A percentile compares a stretch with the other conserved stretches of the same genome.
These are phyloP conservation scores for Halocaridina rubra DNA, from an alignment of 2,888 invertebrate species.

Conservation along the genomic window DNA sequence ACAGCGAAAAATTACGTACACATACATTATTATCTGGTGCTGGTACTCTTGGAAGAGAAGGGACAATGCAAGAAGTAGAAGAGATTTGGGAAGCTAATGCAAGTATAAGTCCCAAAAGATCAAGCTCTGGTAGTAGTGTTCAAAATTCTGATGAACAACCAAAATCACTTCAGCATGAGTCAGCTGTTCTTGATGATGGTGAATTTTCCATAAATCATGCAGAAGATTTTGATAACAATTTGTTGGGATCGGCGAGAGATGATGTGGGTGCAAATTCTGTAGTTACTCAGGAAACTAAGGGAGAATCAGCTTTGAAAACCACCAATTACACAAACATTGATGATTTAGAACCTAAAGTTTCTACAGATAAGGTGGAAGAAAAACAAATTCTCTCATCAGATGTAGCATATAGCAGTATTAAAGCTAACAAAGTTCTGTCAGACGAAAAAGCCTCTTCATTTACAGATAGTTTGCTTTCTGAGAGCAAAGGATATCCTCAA, in stretches of 20 bases:
- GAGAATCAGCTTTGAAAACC: neutral
- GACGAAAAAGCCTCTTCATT: neutral
- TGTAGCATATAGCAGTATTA: too few relatives aligned
- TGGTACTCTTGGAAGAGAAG: constrained; percentile 65
- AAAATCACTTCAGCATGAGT: neutral
- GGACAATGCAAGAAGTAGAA: constrained; percentile 65
- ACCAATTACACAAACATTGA: neutral
- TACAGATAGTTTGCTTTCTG: neutral
- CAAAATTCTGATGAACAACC: neutral
- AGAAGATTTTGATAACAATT: neutral
- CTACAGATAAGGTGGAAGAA: neutral
- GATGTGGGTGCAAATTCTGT: too few relatives aligned
- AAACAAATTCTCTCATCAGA: neutral
- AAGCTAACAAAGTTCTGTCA: neutral
- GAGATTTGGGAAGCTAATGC: constrained; percentile 66
- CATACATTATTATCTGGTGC: constrained; percentile 5
- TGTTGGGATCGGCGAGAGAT: too few relatives aligned
- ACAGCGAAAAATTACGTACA: neutral
- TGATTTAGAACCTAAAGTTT: neutral
- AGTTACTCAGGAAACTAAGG: neutral
- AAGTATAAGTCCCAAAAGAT: constrained; percentile 8
- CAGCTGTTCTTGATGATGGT: neutral
- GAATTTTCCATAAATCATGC: neutral
- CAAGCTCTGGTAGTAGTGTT: neutral
- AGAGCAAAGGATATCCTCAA: neutral